phyloP scores from a whole-genome alignment of 2,113 vertebrate species.

The Chamaea fasciata region DNA sequence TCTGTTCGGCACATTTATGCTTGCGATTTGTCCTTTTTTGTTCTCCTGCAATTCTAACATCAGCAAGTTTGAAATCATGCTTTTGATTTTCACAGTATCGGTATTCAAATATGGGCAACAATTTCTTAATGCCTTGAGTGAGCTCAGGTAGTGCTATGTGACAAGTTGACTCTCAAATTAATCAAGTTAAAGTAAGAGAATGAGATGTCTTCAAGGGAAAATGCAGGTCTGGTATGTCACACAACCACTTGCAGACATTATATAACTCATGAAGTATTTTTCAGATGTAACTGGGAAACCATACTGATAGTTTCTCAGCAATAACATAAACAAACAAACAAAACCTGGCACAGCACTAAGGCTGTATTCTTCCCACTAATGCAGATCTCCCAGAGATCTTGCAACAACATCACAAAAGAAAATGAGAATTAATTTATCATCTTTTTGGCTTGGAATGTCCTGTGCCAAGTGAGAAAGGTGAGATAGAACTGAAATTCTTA shows the following conservation, averaged over 20 bases:
- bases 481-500: background rate
- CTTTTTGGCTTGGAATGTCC: background rate
- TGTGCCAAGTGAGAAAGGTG: background rate
- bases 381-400: background rate
- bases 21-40: background rate
- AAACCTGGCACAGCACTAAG: background rate
- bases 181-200: background rate
- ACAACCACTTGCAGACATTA: background rate
- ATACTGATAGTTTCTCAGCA: conserved; percentile 22
- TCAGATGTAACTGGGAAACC: background rate
- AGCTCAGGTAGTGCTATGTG: background rate
- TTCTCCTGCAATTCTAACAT: background rate
- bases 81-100: background rate
- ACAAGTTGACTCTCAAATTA: background rate
- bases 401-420: background rate
- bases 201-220: background rate
- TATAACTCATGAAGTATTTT: background rate
- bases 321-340: conserved; percentile 3
- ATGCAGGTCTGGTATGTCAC: background rate
- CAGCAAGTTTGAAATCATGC: background rate
- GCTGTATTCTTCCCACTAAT: background rate
- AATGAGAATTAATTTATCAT: background rate
- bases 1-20: background rate
- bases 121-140: background rate
- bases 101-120: background rate